Evolutionary conservation across 1,140 invertebrate species (phyloP), one percentile per base, ranked within the genome.

Genomic region (Pygmarrhopalites habei): DNA sequence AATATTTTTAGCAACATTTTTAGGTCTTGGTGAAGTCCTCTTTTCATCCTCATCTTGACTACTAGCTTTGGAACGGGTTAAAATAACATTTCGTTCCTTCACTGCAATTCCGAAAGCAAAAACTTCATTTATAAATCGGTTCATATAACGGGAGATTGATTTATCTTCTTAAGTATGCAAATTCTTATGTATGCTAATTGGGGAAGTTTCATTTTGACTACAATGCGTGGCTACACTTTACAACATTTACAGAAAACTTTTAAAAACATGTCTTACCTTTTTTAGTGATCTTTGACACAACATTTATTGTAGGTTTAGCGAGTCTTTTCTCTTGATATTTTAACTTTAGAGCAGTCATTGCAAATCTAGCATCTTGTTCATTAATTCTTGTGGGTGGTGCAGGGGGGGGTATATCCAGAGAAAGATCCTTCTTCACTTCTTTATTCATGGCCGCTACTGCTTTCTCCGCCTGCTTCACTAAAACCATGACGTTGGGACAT

Each of bases 291-390:
- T 68, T 74, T n/a, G 66, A 68, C 30, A 74, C 60, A 29, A 58
- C 59, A 49, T 51, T 58, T 51, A 59, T 52, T 57, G 29, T 75
- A 1, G n/a, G 30, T 56, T 83, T 84, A 1, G 81, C 81, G 35
- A 85, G 74, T 63, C 82, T 76, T 67, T 85, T 82, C 59, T 83
- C 81, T 68, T 84, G 82, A 69, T 85, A 84, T 71, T 86, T 85
- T 58, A 82, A 79, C 65, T 82, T 79, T 2, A 85, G 71, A 4
- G 82, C 81, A 70, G 84, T 80, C 21, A 84, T 76, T 2, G 82
- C 35, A 77, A 73, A 68, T 66, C 62, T 71, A 35, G 64, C 67
- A 41, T 69, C 70, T 49, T 69, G 59, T 51, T 71, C 70, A 56
- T 71, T 71, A 23, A 71, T 55, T 59, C 62, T 52, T 1, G 39